phyloP scores from a whole-genome alignment of 2,113 vertebrate genomes.

The Pavo muticus region DNA sequence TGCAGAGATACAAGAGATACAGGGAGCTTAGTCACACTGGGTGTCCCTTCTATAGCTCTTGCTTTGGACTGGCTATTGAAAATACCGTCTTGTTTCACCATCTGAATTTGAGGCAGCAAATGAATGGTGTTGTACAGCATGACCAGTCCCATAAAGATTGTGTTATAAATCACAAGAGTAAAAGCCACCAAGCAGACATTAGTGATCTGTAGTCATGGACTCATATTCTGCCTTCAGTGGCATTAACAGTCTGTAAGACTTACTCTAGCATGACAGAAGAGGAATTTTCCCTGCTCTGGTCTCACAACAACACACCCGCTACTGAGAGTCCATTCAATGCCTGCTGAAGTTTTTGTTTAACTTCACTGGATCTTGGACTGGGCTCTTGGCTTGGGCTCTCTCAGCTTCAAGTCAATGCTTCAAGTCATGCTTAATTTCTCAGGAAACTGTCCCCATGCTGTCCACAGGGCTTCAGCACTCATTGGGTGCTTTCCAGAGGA shows the following conservation, averaged over 20 bases:
- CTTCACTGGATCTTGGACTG: not conserved
- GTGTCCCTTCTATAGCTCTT: not conserved
- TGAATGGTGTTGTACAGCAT: not conserved
- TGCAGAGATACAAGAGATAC: not conserved
- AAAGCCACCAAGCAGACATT: not conserved
- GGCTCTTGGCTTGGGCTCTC: not conserved
- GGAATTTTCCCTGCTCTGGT: not conserved
- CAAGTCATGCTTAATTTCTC: not conserved
- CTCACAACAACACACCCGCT: not conserved
- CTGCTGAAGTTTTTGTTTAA: not conserved
- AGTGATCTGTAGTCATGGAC: not conserved
- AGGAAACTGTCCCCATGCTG: not conserved
- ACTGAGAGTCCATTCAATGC: not conserved
- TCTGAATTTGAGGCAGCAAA: not conserved
- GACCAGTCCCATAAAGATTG: not conserved
- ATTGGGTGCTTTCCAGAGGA: not conserved
- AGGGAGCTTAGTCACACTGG: not conserved
- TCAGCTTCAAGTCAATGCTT: not conserved
- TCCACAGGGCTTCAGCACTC: not conserved
- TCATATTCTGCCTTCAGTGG: not conserved
- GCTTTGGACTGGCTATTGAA: not conserved
- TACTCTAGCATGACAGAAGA: not conserved
- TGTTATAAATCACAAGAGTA: rapidly evolving
- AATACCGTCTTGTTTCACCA: not conserved
- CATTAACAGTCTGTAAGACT: not conserved